Conservation (phyloP, 1,140 invertebrate genomes). For the Lucilia sericata region DNA sequence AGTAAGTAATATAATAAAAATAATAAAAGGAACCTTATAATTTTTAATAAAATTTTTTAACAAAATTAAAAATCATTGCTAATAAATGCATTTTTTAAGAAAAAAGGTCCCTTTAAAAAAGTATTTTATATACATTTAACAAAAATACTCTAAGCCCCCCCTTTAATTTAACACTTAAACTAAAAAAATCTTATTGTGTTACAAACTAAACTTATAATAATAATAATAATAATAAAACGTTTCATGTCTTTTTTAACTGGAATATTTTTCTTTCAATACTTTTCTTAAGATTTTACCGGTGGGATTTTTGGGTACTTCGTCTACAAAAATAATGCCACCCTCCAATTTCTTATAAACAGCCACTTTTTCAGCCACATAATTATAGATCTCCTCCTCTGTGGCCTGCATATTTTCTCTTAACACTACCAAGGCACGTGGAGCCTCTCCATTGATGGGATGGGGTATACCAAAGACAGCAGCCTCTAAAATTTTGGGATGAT, state of each 20-base stretch:
- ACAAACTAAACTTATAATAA: no score
- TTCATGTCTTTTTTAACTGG: conserved; percentile 50
- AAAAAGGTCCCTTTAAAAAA: not conserved
- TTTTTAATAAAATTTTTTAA: no score
- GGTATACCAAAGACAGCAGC: conserved; percentile 87
- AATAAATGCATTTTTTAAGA: not conserved
- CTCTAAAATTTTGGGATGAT: conserved; percentile 81
- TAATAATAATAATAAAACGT: no score
- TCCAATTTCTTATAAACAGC: conserved; percentile 76
- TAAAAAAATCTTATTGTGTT: no score
- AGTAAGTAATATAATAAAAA: not conserved
- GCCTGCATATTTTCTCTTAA: conserved; percentile 65
- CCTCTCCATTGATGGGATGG: conserved; percentile 79
- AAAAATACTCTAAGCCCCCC: not conserved
- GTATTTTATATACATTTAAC: not conserved
- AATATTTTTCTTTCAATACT: conserved; percentile 69
- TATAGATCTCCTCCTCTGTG: conserved; percentile 69
- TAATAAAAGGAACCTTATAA: not conserved
- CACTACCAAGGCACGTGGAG: conserved; percentile 80
- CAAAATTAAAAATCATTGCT: not conserved
- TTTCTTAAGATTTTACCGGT: conserved; percentile 82
- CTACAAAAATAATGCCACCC: conserved; percentile 76
- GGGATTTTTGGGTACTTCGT: conserved; percentile 79
- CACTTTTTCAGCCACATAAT: conserved; percentile 75
- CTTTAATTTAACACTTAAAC: not conserved